Evolutionary conservation across 1,140 invertebrate species (phyloP).

Genomic region (Solen grandis): DNA sequence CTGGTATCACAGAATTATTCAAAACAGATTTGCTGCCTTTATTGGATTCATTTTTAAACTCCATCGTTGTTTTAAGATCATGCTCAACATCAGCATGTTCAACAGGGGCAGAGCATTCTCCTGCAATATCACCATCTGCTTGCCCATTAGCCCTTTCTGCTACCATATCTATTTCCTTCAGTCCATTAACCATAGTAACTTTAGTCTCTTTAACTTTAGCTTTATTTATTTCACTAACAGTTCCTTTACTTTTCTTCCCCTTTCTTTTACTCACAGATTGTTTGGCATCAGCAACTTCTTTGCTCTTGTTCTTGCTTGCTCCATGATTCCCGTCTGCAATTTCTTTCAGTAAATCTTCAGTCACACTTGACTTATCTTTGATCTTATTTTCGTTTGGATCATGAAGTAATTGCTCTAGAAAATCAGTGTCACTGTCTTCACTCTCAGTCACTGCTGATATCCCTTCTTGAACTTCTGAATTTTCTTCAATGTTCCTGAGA

Average conservation of each 20-base stretch:
- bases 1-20: neutral
- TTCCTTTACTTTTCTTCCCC: neutral
- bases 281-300: neutral
- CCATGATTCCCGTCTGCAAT: neutral
- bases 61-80: neutral
- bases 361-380: neutral
- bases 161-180: neutral
- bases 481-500: too few relatives aligned
- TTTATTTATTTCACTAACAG: neutral
- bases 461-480: too few relatives aligned
- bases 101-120: neutral
- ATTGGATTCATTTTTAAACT: neutral
- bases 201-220: neutral
- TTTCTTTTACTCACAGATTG: neutral
- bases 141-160: neutral
- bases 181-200: neutral
- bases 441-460: too few relatives aligned
- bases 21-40: too few relatives aligned
- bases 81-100: neutral
- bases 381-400: neutral
- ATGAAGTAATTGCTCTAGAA: neutral
- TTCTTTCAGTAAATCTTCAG: slow-evolving; percentile 19
- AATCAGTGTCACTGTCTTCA: too few relatives aligned
- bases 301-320: neutral
- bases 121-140: neutral